A percentile compares a stretch with the other conserved stretches of the same genome.
These are phyloP conservation scores for Alentia gelatinosa DNA, from an alignment of 2,888 invertebrate species.

Conservation along the genomic window DNA sequence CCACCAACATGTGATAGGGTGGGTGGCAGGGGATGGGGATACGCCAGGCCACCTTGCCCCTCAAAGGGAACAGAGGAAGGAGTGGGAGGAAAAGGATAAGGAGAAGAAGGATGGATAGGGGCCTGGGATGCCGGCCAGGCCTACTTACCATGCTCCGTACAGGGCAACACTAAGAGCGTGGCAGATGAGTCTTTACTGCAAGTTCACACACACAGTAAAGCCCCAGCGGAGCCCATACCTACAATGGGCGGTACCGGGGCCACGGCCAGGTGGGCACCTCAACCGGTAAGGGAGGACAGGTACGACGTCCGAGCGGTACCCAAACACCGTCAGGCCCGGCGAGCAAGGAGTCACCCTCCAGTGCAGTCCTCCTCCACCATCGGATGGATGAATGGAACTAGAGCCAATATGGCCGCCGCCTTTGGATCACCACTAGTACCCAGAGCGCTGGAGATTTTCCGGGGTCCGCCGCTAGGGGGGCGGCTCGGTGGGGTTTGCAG, in stretches of 20 bases:
- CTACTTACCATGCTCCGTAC: conserved; percentile 36
- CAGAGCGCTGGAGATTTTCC: neutral
- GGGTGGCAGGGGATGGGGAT: neutral
- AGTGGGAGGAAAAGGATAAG: neutral
- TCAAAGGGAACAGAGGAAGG: neutral
- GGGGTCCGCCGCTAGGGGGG: conserved; percentile 1
- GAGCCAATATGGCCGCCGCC: conserved; percentile 36
- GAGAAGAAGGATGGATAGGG: neutral
- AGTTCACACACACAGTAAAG: neutral
- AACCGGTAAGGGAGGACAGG: neutral
- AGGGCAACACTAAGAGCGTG: neutral
- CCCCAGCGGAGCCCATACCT: neutral
- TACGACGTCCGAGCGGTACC: neutral
- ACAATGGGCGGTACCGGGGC: neutral
- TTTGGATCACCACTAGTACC: neutral
- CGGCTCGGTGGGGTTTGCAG: neutral
- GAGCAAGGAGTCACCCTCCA: neutral
- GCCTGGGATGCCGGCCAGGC: neutral
- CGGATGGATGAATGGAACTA: conserved; percentile 39
- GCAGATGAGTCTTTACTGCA: neutral
- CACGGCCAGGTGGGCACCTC: neutral
- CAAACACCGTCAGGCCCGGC: neutral
- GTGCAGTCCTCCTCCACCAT: neutral
- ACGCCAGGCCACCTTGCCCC: neutral
- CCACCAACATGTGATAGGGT: neutral